phyloP scores from a whole-genome alignment of 2,888 invertebrate species.

The Mayetiola destructor region DNA sequence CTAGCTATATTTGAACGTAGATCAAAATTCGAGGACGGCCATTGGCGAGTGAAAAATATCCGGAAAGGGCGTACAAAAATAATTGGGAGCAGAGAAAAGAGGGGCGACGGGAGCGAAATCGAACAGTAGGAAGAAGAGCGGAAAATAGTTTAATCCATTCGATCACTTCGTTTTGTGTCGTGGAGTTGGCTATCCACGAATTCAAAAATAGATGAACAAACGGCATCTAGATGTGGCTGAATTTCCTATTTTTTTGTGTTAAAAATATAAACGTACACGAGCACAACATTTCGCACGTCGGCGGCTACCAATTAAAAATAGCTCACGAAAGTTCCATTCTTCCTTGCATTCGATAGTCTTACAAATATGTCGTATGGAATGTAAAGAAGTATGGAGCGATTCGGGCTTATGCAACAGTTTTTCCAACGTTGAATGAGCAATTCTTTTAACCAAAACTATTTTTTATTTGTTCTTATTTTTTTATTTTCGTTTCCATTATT shows the following conservation, averaged over 20 bases:
- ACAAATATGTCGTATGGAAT: slow-evolving; percentile 34
- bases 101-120: neutral
- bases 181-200: too few species aligned
- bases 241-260: slow-evolving; percentile 2
- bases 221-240: neutral
- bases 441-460: too few species aligned
- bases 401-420: slow-evolving; percentile 16
- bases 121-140: too few species aligned
- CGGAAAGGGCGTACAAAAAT: neutral
- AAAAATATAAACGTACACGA: neutral
- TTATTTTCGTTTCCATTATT: too few species aligned
- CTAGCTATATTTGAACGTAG: too few species aligned
- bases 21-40: neutral
- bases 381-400: slow-evolving; percentile 38
- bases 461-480: too few species aligned
- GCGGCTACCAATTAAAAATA: neutral
- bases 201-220: slow-evolving; percentile 9
- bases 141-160: too few species aligned
- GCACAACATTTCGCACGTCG: too few species aligned
- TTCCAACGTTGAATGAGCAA: too few species aligned
- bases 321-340: slow-evolving; percentile 36
- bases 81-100: neutral
- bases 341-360: slow-evolving; percentile 39
- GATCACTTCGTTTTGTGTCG: too few species aligned
- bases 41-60: neutral